Percentiles rank a stretch among this genome's conserved stretches.
phyloP scores from a whole-genome alignment of 2,113 vertebrate genomes.

The Cebus imitator region DNA sequence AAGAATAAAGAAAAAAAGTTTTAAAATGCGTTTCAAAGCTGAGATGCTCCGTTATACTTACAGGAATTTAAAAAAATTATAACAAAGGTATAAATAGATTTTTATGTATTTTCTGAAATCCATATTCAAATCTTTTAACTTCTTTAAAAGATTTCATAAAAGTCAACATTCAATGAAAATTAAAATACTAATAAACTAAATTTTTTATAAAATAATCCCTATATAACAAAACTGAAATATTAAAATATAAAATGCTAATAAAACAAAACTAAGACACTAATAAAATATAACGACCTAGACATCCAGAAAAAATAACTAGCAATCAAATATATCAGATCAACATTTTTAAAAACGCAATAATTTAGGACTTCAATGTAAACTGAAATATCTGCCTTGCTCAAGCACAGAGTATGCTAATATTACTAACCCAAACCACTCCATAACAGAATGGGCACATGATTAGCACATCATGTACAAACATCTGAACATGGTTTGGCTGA shows the following conservation, averaged over 20 bases:
- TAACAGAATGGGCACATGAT: background rate
- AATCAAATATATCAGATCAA: constrained; percentile 34
- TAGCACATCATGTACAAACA: background rate
- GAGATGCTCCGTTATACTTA: background rate
- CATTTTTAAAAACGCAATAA: constrained; percentile 44
- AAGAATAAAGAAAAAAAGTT: too few species aligned
- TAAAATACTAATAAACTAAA: constrained; percentile 7
- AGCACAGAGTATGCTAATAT: background rate
- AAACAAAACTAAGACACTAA: constrained; percentile 29
- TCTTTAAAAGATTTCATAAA: constrained; percentile 28
- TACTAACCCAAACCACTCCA: constrained; percentile 11
- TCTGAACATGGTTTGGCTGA: constrained; percentile 55
- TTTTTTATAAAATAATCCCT: background rate
- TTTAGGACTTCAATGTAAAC: background rate
- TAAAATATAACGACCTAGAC: constrained; percentile 25
- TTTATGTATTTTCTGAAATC: constrained; percentile 31
- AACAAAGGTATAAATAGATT: background rate
- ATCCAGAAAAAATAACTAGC: constrained; percentile 34
- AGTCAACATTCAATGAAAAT: constrained; percentile 19
- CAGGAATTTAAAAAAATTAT: background rate
- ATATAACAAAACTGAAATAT: background rate
- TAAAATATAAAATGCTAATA: constrained; percentile 52
- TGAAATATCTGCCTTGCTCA: background rate
- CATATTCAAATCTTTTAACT: constrained; percentile 36
- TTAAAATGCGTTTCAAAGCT: too few species aligned